A percentile compares a stretch with the other conserved stretches of the same genome.
Conservation (phyloP, 30 jellyfish, hydroid and myxozoan species). For the Hydractinia symbiolongicarpus region DNA sequence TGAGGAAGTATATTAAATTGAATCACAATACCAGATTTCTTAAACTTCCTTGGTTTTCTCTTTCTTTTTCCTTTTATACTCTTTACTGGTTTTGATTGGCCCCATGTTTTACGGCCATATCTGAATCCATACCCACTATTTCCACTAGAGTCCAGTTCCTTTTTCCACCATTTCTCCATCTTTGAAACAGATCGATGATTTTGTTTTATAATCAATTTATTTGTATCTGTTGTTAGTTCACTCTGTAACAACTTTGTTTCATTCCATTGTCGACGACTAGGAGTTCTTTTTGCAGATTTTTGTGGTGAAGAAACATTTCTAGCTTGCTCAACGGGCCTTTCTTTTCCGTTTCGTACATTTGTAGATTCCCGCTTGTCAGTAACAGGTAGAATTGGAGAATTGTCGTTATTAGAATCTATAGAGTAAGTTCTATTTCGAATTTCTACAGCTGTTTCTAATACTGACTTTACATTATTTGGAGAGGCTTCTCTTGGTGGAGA, state of each 20-base stretch:
- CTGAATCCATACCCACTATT: constrained; percentile 2
- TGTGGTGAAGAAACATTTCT: too few relatives aligned
- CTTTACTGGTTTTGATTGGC: constrained; percentile 16
- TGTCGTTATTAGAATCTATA: too few relatives aligned
- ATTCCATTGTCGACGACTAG: neutral
- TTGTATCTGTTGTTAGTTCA: neutral
- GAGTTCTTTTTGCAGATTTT: neutral
- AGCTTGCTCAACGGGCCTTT: too few relatives aligned
- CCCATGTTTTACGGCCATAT: constrained; percentile 24
- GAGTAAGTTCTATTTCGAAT: too few relatives aligned
- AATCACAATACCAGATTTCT: neutral
- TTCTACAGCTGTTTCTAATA: too few relatives aligned
- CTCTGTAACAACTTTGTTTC: neutral
- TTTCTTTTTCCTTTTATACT: constrained; percentile 17
- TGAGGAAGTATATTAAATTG: neutral
- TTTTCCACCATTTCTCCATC: constrained; percentile 16
- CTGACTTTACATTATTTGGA: too few relatives aligned
- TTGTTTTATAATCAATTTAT: neutral
- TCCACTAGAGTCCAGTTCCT: neutral
- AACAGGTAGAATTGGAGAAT: too few relatives aligned
- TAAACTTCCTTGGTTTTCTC: neutral
- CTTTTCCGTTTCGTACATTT: too few relatives aligned
- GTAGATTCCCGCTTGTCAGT: too few relatives aligned
- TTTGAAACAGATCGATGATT: neutral
- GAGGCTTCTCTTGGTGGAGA: too few relatives aligned